These are phyloP conservation scores for Vultur gryphus DNA, from an alignment of 2,797 vertebrate species.

Conservation along the genomic window DNA sequence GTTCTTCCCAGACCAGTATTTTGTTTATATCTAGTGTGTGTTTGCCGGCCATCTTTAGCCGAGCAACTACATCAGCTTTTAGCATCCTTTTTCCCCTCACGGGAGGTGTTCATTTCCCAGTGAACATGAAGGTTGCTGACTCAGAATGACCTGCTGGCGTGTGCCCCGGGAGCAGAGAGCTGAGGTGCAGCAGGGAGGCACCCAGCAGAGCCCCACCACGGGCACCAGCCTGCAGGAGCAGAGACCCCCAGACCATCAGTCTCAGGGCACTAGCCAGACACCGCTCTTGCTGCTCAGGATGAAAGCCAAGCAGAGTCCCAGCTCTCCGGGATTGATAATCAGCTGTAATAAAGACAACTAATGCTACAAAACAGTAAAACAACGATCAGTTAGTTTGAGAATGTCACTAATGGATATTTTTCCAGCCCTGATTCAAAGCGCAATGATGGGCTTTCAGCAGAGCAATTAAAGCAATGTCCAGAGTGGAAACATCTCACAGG, in stretches of 20 bases:
- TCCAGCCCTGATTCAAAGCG: not conserved
- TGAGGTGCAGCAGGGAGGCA: not conserved
- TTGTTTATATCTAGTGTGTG: not conserved
- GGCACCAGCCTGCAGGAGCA: conserved; percentile 40
- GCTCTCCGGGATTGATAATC: not conserved
- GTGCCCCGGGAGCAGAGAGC: not conserved
- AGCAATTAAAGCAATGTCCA: conserved; percentile 1
- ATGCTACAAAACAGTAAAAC: not conserved
- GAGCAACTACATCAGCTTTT: not conserved
- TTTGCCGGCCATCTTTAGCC: not conserved
- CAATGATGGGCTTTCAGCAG: conserved; percentile 6
- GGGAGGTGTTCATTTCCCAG: not conserved
- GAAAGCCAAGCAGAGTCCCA: not conserved
- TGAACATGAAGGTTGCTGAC: conserved; percentile 62
- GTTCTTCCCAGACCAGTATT: not conserved
- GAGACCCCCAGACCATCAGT: conserved; percentile 52
- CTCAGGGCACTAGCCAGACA: not conserved
- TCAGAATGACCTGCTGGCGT: conserved; percentile 68
- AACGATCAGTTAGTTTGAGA: not conserved
- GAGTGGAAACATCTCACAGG: not conserved
- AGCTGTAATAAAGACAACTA: not conserved
- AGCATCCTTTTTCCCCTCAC: not conserved
- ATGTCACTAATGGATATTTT: conserved; percentile 10
- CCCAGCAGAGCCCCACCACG: fast-evolving
- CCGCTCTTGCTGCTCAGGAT: not conserved